Base-by-base conservation (phyloP, 1,140 invertebrate genomes). In the Pseudomyrmex concolor region DNA sequence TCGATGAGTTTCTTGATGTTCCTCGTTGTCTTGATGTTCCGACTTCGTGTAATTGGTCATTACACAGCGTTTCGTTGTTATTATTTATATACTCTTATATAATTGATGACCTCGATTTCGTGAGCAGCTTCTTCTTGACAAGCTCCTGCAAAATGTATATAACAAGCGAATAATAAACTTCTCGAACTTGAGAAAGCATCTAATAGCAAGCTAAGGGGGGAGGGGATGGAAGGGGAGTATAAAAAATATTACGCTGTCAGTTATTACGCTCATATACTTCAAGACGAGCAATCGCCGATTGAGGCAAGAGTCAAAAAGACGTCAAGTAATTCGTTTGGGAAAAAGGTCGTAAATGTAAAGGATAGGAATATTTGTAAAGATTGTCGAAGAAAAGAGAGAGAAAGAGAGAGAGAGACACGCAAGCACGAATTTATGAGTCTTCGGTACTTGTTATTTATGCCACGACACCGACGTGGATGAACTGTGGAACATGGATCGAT, bases 361-460 rank as follows among this genome's bases (percentile, higher is more conserved):
- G 45, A 78, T 48, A 50, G 45, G 71, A 78, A 60, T 9, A 74
- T 70, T n/a, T 59, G 22, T 25, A 25, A 34, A 80, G 34, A 34
- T 34, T 34, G 4, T 34, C 34, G 34, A 34, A 34, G 71, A 10
- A 5, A 63, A 87, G 5, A 80, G 25, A 10, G 7, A 19, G 25
- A 15, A 3, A 57, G 9, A 43, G 68, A 70, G 63, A 72, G 81
- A 86, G 70, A 66, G 68, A 87, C 51, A 78, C 67, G 66, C 87
- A 60, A 86, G 50, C 74, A 74, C 70, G 76, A 89, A 91, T 91
- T 91, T 91, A 90, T 88, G 90, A 91, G 78, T 85, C 54, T 76
- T 84, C 87, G 85, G 86, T 81, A 85, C 86, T 89, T 89, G 86
- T 74, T 85, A 86, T 86, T 80, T 80, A 80, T 80, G 66, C 51